Evolutionary conservation across 2,888 invertebrate genomes (phyloP).

Genomic region (Neria commutata): DNA sequence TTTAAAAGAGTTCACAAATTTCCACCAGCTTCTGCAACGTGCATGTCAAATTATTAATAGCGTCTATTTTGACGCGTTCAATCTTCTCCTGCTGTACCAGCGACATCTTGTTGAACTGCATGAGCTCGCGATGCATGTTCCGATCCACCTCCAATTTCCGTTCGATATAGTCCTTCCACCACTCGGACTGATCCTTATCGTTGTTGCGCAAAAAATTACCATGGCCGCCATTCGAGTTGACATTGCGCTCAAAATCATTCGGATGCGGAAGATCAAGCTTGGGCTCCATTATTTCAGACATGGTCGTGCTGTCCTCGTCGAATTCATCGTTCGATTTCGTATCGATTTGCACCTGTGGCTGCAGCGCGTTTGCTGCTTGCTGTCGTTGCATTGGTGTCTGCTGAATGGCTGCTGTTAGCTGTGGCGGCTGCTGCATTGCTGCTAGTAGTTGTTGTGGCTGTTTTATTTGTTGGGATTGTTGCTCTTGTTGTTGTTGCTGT

Average conservation of each 20-base stretch:
- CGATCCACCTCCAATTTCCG: slow-evolving; percentile 57
- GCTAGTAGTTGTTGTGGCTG: slow-evolving; percentile 9
- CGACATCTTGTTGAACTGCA: slow-evolving; percentile 60
- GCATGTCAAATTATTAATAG: slow-evolving; percentile 58
- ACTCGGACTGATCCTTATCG: slow-evolving; percentile 31
- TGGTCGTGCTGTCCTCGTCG: slow-evolving; percentile 48
- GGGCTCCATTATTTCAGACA: slow-evolving; percentile 52
- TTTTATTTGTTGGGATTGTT: not conserved
- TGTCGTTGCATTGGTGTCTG: slow-evolving; percentile 18
- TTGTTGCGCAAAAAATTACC: slow-evolving; percentile 10
- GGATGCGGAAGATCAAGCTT: slow-evolving; percentile 45
- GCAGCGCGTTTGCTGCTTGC: slow-evolving; percentile 24
- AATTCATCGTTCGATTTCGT: slow-evolving; percentile 56
- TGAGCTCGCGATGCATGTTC: slow-evolving; percentile 54
- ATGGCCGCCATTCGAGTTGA: slow-evolving; percentile 1
- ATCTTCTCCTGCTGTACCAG: slow-evolving; percentile 60
- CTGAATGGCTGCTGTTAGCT: slow-evolving; percentile 11
- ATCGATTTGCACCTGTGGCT: slow-evolving; percentile 50
- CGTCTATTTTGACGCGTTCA: slow-evolving; percentile 60
- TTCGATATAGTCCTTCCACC: slow-evolving; percentile 62
- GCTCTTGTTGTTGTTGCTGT: slow-evolving; percentile 8
- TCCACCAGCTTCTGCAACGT: slow-evolving; percentile 58
- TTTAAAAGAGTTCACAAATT: too few species aligned
- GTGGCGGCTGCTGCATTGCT: not conserved
- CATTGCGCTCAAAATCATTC: slow-evolving; percentile 28